These are phyloP conservation scores for Leptobrachium ailaonicum DNA, from an alignment of 2,113 vertebrate genomes.

Conservation along the genomic window DNA sequence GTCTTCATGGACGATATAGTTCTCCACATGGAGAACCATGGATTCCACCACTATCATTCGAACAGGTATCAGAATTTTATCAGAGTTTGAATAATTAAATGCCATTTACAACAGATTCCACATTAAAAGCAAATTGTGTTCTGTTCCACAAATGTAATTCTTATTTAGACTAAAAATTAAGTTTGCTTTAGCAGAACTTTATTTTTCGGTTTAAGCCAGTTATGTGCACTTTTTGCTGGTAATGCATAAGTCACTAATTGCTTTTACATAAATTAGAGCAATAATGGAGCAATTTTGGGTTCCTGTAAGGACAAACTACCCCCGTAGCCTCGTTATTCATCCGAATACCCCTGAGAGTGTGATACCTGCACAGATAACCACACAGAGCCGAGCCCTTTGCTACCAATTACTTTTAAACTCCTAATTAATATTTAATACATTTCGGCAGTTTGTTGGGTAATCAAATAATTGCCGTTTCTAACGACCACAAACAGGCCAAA, in stretches of 20 bases:
- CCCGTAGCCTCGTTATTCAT: slow-evolving; percentile 26
- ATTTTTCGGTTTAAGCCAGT: too few relatives aligned
- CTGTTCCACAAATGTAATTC: too few relatives aligned
- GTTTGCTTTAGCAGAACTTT: too few relatives aligned
- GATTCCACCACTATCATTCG: too few relatives aligned
- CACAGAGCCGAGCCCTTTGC: slow-evolving; percentile 24
- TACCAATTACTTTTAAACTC: slow-evolving; percentile 46
- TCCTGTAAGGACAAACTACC: slow-evolving; percentile 5
- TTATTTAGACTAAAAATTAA: too few relatives aligned
- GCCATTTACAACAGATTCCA: too few relatives aligned
- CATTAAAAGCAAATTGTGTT: too few relatives aligned
- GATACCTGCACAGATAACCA: slow-evolving; percentile 32
- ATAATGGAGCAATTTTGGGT: slow-evolving; percentile 30
- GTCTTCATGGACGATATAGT: too few relatives aligned
- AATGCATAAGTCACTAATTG: slow-evolving; percentile 16
- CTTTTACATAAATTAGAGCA: slow-evolving; percentile 17
- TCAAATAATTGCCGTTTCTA: slow-evolving; percentile 39
- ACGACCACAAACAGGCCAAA: slow-evolving; percentile 24
- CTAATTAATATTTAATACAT: slow-evolving; percentile 51
- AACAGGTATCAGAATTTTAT: too few relatives aligned
- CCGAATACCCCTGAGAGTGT: slow-evolving; percentile 19
- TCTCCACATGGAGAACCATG: too few relatives aligned
- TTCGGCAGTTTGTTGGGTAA: slow-evolving; percentile 36
- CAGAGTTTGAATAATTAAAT: too few relatives aligned
- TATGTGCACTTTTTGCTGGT: neutral